These are phyloP conservation scores for Stenodema calcarata DNA, from an alignment of 2,888 invertebrate genomes.

Conservation along the genomic window DNA sequence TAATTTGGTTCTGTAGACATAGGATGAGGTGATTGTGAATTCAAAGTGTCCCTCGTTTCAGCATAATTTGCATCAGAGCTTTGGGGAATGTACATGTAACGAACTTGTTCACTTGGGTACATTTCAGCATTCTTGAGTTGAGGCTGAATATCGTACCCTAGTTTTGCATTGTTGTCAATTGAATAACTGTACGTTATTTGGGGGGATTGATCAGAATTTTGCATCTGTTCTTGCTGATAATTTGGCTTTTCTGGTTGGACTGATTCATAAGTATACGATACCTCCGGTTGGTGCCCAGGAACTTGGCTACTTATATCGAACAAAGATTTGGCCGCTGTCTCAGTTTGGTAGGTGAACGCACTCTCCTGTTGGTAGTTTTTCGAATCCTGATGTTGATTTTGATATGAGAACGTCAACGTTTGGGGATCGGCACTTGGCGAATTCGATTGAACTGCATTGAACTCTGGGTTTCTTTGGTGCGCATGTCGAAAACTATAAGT, in stretches of 20 bases:
- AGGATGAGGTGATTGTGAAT: neutral
- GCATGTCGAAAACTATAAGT: neutral
- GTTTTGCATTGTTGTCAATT: neutral
- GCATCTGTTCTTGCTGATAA: neutral
- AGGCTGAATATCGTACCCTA: neutral
- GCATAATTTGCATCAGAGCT: neutral
- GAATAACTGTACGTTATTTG: neutral
- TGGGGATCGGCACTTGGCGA: neutral
- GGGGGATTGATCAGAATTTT: neutral
- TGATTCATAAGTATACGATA: neutral
- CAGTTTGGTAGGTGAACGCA: neutral
- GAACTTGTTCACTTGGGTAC: neutral
- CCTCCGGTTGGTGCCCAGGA: neutral
- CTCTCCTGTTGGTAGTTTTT: neutral
- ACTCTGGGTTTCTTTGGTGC: neutral
- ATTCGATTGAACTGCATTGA: neutral
- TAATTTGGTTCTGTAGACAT: neutral
- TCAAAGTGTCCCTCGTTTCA: neutral
- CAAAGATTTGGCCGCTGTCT: neutral
- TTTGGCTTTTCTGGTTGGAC: neutral
- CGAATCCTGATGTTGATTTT: neutral
- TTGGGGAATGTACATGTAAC: constrained; percentile 38
- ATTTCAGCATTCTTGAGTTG: neutral
- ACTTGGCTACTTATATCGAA: neutral
- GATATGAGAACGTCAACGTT: neutral